A percentile compares a stretch with the other conserved stretches of the same genome.
phyloP scores from a whole-genome alignment of 2,888 invertebrate species.

The Coleophora deauratella region DNA sequence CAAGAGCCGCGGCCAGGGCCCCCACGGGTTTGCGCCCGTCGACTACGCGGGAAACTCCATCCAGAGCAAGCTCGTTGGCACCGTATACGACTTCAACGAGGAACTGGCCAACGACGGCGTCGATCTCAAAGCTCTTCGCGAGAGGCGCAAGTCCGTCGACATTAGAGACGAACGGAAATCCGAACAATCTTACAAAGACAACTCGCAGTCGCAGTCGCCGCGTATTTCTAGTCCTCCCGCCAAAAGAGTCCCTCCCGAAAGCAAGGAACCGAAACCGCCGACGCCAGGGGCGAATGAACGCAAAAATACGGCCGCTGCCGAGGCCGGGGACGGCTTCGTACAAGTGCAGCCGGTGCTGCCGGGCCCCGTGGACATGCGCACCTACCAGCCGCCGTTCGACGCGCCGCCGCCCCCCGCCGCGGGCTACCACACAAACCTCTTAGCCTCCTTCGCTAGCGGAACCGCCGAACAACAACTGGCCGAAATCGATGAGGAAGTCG shows the following conservation, averaged over 20 bases:
- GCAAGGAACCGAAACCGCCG: constrained; percentile 61
- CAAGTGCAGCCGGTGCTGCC: constrained; percentile 84
- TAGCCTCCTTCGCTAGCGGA: constrained; percentile 77
- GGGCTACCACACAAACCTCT: constrained; percentile 75
- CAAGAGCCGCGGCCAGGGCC: constrained; percentile 50
- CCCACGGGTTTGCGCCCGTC: constrained; percentile 40
- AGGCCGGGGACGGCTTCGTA: constrained; percentile 39
- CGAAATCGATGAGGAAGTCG: constrained; percentile 86
- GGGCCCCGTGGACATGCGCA: constrained; percentile 92
- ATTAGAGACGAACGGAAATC: constrained; percentile 75
- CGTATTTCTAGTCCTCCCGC: constrained; percentile 67
- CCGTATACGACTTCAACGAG: constrained; percentile 91
- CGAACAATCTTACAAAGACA: constrained; percentile 69
- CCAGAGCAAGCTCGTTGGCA: constrained; percentile 86
- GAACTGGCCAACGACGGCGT: constrained; percentile 84
- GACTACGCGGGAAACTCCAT: constrained; percentile 79
- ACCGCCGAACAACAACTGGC: constrained; percentile 80
- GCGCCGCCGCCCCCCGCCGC: constrained; percentile 68
- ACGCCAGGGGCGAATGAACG: constrained; percentile 47
- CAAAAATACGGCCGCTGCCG: constrained; percentile 26
- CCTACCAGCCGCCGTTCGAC: constrained; percentile 80
- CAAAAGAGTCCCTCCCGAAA: constrained; percentile 48
- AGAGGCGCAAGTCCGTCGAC: constrained; percentile 84
- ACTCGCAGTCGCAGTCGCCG: constrained; percentile 74
- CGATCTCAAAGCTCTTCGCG: constrained; percentile 85